Percentiles rank a stretch among this genome's conserved stretches.
Evolutionary conservation across 2,113 vertebrate species (phyloP).

Genomic region (Diphyllodes magnificus): DNA sequence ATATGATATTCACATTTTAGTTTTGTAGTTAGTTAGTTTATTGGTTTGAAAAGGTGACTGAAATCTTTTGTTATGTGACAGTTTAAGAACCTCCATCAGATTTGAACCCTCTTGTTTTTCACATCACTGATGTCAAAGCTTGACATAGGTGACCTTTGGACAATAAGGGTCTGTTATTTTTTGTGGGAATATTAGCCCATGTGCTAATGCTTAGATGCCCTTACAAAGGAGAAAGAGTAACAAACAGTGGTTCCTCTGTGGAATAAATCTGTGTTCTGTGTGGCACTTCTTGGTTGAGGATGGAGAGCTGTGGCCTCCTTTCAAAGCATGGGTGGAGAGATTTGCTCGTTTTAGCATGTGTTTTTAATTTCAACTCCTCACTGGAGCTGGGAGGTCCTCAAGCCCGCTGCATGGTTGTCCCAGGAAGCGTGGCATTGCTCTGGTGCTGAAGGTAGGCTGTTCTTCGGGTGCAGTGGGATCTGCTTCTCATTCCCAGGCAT

Average conservation of each 20-base stretch:
- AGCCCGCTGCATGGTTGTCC: fast-evolving
- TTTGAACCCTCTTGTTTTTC: background rate
- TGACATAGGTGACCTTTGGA: background rate
- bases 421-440: fast-evolving
- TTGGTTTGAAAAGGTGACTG: background rate
- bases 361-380: background rate
- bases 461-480: background rate
- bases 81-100: background rate
- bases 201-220: background rate
- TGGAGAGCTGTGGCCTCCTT: background rate
- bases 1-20: background rate
- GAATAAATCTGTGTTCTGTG: background rate
- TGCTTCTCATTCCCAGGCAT: background rate
- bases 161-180: background rate
- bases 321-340: background rate
- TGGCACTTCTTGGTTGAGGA: background rate
- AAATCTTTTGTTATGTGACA: background rate
- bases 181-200: background rate
- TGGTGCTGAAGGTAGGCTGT: background rate
- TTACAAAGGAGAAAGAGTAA: background rate
- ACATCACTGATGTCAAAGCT: background rate
- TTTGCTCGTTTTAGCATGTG: fast-evolving
- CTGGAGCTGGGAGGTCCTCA: fast-evolving
- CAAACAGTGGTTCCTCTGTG: background rate
- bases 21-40: background rate